These are phyloP conservation scores for Macrotis lagotis DNA, from an alignment of 2,113 vertebrate genomes.

Conservation along the genomic window DNA sequence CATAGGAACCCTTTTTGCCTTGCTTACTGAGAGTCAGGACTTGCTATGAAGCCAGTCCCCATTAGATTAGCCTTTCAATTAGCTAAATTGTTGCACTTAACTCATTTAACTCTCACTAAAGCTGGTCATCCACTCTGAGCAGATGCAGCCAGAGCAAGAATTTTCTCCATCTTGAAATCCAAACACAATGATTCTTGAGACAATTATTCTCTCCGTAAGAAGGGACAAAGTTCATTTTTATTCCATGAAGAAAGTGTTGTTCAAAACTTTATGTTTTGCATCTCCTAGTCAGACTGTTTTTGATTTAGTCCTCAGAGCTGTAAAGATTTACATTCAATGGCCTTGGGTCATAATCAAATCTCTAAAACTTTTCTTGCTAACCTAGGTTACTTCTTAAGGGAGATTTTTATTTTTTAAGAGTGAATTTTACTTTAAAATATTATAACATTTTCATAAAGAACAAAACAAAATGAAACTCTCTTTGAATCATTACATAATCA, in stretches of 20 bases:
- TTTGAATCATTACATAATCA: not conserved
- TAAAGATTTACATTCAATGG: not conserved
- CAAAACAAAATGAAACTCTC: not conserved
- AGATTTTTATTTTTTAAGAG: not conserved
- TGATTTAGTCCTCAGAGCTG: not conserved
- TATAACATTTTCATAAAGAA: not conserved
- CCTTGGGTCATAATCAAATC: not conserved
- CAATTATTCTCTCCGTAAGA: not conserved
- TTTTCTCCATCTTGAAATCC: not conserved
- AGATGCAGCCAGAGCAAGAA: not conserved
- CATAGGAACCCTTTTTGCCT: not conserved
- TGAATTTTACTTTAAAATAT: not conserved
- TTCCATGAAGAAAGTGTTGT: not conserved
- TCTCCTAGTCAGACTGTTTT: not conserved
- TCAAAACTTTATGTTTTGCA: not conserved
- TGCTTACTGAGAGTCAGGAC: not conserved
- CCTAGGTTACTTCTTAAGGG: not conserved
- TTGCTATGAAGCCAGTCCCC: not conserved
- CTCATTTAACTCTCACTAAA: not conserved
- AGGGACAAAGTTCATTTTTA: not conserved
- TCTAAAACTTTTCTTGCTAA: not conserved
- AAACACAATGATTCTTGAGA: not conserved
- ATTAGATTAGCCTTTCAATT: conserved; percentile 1
- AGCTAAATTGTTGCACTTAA: not conserved
- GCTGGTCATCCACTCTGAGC: not conserved